Percentiles rank a stretch among this genome's conserved stretches.
These are phyloP conservation scores for Epinotia demarniana DNA, from an alignment of 2,888 invertebrate species.

Conservation along the genomic window DNA sequence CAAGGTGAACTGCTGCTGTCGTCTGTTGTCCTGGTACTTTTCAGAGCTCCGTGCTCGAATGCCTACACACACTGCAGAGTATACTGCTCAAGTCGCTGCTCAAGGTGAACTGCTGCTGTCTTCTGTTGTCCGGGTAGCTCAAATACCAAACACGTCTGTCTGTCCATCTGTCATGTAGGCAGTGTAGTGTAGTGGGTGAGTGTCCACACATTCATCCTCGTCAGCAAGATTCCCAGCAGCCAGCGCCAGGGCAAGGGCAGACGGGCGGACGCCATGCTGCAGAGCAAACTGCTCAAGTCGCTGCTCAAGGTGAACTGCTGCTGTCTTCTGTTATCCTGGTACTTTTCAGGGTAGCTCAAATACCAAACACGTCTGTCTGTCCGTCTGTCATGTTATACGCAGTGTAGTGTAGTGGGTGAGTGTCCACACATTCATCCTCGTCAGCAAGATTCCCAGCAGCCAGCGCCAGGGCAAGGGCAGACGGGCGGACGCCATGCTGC, in stretches of 20 bases:
- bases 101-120: constrained; percentile 85
- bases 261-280: constrained; percentile 91
- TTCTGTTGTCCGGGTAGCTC: not conserved
- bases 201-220: too few relatives aligned
- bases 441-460: constrained; percentile 94
- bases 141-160: too few relatives aligned
- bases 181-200: too few relatives aligned
- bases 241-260: constrained; percentile 77
- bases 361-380: too few relatives aligned
- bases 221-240: constrained; percentile 94
- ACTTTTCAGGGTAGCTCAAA: not conserved
- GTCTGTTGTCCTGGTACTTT: not conserved
- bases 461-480: constrained; percentile 77
- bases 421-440: too few relatives aligned
- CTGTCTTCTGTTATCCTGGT: not conserved
- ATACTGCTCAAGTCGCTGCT: constrained; percentile 97
- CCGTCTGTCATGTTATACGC: too few relatives aligned
- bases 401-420: too few relatives aligned
- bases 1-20: constrained; percentile 85
- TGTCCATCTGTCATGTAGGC: too few relatives aligned
- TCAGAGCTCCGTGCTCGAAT: too few relatives aligned
- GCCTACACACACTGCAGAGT: too few relatives aligned
- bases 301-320: constrained; percentile 90
- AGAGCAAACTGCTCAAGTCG: constrained; percentile 97
- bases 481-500: constrained; percentile 91